A percentile compares a stretch with the other conserved stretches of the same genome.
phyloP scores from a whole-genome alignment of 2,113 vertebrate species.

The Orientallactaga bullata region DNA sequence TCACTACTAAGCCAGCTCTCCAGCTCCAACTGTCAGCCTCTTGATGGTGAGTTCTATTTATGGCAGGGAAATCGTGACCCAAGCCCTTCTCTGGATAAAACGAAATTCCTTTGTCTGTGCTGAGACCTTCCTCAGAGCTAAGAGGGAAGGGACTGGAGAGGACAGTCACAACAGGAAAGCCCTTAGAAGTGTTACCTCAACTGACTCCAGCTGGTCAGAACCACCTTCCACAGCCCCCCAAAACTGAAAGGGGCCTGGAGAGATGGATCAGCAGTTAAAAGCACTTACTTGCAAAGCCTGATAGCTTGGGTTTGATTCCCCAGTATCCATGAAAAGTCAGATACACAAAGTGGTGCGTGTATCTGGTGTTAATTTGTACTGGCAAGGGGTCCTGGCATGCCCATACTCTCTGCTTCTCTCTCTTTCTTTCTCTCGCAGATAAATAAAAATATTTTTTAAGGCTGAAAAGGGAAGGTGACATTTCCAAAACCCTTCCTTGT shows the following conservation, averaged over 20 bases:
- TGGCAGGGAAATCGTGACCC: background rate
- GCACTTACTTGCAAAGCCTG: no score
- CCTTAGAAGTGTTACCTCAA: background rate
- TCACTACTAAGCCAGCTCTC: no score
- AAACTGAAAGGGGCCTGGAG: background rate
- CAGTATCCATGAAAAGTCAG: no score
- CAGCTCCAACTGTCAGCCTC: no score
- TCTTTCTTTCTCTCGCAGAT: no score
- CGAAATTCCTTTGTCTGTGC: conserved; percentile 2
- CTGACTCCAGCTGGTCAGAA: background rate
- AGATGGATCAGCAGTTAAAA: no score
- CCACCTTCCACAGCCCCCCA: background rate
- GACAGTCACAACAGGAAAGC: background rate
- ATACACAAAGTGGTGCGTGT: no score
- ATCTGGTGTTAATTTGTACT: no score
- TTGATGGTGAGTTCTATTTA: background rate
- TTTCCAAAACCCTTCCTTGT: background rate
- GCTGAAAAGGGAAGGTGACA: conserved; percentile 17
- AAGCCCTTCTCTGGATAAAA: background rate
- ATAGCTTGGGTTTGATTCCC: no score
- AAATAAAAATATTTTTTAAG: no score
- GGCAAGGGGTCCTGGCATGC: no score
- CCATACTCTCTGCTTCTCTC: no score
- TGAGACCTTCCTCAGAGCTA: background rate
- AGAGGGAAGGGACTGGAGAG: background rate